These are phyloP conservation scores for Lynx canadensis DNA, from an alignment of 2,113 vertebrate genomes.

Conservation along the genomic window DNA sequence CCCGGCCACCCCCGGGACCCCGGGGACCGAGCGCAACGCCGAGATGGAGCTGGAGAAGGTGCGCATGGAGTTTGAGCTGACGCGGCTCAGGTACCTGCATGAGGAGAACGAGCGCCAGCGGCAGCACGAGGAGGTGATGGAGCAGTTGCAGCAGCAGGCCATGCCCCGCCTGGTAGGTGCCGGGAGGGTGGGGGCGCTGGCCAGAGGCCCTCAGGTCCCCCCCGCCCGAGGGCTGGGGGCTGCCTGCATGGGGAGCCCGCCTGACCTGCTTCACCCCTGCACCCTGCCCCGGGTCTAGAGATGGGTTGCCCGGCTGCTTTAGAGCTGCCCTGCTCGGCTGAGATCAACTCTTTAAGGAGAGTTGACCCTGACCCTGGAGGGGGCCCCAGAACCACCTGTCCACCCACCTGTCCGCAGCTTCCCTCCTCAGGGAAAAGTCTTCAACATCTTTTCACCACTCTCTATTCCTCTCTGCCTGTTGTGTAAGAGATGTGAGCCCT, in stretches of 20 bases:
- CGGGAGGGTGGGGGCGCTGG: background rate
- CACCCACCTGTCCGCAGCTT: background rate
- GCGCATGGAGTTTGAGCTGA: conserved; percentile 78
- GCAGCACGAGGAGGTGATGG: conserved; percentile 78
- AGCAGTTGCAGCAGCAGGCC: conserved; percentile 67
- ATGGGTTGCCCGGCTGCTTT: background rate
- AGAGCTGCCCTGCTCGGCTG: background rate
- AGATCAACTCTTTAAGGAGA: background rate
- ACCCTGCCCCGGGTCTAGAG: background rate
- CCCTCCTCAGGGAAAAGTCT: background rate
- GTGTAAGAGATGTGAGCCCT: background rate
- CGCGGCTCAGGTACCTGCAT: conserved; percentile 68
- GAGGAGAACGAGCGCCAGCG: conserved; percentile 79
- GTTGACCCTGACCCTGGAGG: background rate
- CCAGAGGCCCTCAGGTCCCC: background rate
- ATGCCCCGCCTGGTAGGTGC: conserved; percentile 15
- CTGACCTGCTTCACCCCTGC: background rate
- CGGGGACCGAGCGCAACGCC: rapidly evolving
- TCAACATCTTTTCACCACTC: background rate
- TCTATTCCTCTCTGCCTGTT: background rate
- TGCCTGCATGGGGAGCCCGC: background rate
- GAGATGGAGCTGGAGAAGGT: conserved; percentile 79
- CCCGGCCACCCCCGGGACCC: background rate
- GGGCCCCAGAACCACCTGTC: background rate
- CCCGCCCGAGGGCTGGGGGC: background rate